Evolutionary conservation across 2,113 vertebrate genomes (phyloP), one percentile per base, ranked within the genome.

Genomic region (Hypocryptadius cinnamomeus): DNA sequence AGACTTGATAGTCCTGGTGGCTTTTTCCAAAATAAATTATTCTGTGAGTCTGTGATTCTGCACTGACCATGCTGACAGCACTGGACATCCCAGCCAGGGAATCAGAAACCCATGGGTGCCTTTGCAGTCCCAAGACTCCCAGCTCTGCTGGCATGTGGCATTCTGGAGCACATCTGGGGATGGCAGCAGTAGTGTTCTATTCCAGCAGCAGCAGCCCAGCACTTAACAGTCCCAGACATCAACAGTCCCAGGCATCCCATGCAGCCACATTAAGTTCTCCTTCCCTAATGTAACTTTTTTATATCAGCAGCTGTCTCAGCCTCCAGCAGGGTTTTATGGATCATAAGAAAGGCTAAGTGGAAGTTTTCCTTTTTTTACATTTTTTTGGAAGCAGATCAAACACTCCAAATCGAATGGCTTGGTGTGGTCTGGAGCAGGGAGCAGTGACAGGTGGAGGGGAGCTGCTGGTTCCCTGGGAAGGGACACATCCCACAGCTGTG

Each of bases 341-440:
- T 95, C 88, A 24, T 73, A 72, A 66, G 85, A 83, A 91, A 94
- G 82, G 87, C 87, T 83, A 94, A 95, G 72, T 93, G 87, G 87
- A 89, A 89, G 89, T 60, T 92, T 83, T 39, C 19, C n/a, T 7
- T 72, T 44, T 66, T 71, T 17, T 13, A 6, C 42, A 11, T 35
- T 24, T n/a, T 35, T 74, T 74, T 73, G 84, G 87, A 91, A 71
- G 39, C 70, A 64, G 84, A 91, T 87, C 73, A 79, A 72, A 37
- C 21, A 18, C 66, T 72, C 47, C 3, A 3, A 19, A 31, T 50
- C 0, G 0, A 56, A 33, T 13, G 16, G 56, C 44, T 47, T 27
- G 1, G 2, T 33, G 70, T 35, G 66, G 53, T 64, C n/a, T 24
- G 54, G 78, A 57, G 66, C 48, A 17, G 78, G 33, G 71, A 40